These are phyloP conservation scores for Mormoops blainvillei DNA, from an alignment of 2,113 vertebrate genomes.

Conservation along the genomic window DNA sequence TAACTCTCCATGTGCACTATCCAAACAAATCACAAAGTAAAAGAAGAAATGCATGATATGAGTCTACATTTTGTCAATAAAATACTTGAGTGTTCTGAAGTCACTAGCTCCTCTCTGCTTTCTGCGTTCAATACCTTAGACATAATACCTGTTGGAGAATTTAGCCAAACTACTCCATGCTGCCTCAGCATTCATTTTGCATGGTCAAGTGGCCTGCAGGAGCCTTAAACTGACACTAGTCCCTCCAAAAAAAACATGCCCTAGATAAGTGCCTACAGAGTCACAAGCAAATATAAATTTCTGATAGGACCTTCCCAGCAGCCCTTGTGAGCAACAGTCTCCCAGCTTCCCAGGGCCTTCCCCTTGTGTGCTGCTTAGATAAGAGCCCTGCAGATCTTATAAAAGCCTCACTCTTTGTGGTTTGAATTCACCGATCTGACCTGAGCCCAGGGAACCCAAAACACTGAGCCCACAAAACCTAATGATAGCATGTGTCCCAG, in stretches of 20 bases:
- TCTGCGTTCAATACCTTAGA: background rate
- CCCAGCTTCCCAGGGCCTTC: background rate
- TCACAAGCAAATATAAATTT: background rate
- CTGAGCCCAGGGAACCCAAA: background rate
- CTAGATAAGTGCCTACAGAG: background rate
- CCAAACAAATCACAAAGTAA: background rate
- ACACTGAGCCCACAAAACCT: background rate
- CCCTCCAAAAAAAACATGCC: background rate
- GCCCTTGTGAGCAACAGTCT: background rate
- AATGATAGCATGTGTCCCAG: background rate
- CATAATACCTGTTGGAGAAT: background rate
- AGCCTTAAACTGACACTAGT: background rate
- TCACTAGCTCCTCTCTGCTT: background rate
- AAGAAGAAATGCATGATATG: background rate
- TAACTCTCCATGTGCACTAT: background rate
- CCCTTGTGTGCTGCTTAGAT: background rate
- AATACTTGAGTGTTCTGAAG: background rate
- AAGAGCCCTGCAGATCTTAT: background rate
- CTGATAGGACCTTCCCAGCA: background rate
- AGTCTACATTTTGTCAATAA: constrained; percentile 32
- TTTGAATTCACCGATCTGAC: background rate
- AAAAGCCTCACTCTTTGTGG: background rate
- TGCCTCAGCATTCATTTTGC: background rate
- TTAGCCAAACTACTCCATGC: background rate
- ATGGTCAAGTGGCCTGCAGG: background rate